Conservation (phyloP, 2,888 invertebrate species). For the Caenorhabditis imperialis region DNA sequence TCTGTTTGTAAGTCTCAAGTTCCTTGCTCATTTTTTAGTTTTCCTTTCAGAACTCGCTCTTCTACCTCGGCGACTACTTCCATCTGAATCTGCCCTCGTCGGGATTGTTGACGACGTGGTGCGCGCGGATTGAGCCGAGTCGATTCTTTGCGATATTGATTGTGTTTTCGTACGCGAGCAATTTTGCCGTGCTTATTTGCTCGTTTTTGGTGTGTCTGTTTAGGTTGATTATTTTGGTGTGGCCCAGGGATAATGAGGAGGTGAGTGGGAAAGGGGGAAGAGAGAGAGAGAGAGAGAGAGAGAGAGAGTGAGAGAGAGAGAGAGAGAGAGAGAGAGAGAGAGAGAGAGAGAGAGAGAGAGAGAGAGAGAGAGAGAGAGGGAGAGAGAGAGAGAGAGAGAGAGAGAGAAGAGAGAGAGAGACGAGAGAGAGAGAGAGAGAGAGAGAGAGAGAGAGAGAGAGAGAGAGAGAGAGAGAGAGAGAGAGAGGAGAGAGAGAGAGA, state of each 20-base stretch:
- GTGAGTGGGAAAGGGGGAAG: too few relatives aligned
- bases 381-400: too few relatives aligned
- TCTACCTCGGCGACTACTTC: constrained; percentile 42
- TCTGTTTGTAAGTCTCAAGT: constrained; percentile 25
- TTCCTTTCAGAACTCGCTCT: constrained; percentile 39
- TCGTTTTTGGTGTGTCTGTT: constrained; percentile 40
- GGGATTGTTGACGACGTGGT: constrained; percentile 40
- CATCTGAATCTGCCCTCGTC: constrained; percentile 42
- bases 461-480: too few relatives aligned
- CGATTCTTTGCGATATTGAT: constrained; percentile 10
- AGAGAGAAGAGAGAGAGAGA: too few relatives aligned
- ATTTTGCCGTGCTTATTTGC: constrained; percentile 32
- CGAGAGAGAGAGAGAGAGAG: too few relatives aligned
- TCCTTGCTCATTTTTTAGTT: neutral
- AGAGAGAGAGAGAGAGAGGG: too few relatives aligned
- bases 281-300: too few relatives aligned
- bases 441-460: too few relatives aligned
- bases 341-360: too few relatives aligned
- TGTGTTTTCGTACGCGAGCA: constrained; percentile 28
- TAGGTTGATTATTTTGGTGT: constrained; percentile 31
- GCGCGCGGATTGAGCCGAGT: constrained; percentile 23
- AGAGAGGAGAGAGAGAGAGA: too few relatives aligned
- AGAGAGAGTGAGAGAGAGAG: too few relatives aligned
- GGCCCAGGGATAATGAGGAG: constrained; percentile 34
- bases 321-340: too few relatives aligned